Base-by-base conservation (phyloP, 2,797 vertebrate species). In the Phrynocephalus vlangalii region DNA sequence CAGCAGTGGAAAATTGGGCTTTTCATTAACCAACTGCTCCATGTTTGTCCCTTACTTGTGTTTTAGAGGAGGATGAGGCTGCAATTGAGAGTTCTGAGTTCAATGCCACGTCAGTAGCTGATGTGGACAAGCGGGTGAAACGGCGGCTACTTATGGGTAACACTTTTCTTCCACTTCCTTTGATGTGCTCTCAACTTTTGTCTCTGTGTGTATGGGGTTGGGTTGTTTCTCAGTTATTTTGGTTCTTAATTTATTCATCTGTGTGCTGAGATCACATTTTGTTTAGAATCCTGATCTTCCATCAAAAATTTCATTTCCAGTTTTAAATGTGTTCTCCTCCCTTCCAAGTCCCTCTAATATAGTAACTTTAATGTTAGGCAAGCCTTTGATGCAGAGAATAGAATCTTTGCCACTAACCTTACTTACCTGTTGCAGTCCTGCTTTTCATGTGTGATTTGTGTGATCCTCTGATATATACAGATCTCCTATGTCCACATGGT, bases 51-150 rank as follows among this genome's bases (percentile, higher is more conserved):
- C 98, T 98, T 98, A 98, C 98, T 99, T 99, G 98, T 99, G 98
- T 99, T 99, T 98, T 99, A 99, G 99, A 99, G 97, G 98, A 98
- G 98, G 98, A 99, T 99, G 98, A 99, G 99, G 98, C 99, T 99
- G 99, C 99, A 99, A 99, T 99, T 99, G 99, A 99, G 98, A 98
- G 98, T 98, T 98, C 98, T 98, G 98, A 98, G 98, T 98, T 98
- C 98, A 99, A 97, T 99, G 97, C 99, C 99, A 99, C 98, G 98
- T 99, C 99, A 99, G 98, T 99, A 99, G 98, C 98, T 99, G 99
- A 99, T 99, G 99, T 99, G 98, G 99, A 99, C 99, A 99, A 99
- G 98, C 98, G 99, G 98, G 99, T 98, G 98, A 99, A 98, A 98
- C 99, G 99, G 97, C 98, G 98, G 97, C 99, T 99, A 96, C 99